These are phyloP conservation scores for Chrysopilus asiliformis DNA, from an alignment of 2,888 invertebrate genomes.

Conservation along the genomic window DNA sequence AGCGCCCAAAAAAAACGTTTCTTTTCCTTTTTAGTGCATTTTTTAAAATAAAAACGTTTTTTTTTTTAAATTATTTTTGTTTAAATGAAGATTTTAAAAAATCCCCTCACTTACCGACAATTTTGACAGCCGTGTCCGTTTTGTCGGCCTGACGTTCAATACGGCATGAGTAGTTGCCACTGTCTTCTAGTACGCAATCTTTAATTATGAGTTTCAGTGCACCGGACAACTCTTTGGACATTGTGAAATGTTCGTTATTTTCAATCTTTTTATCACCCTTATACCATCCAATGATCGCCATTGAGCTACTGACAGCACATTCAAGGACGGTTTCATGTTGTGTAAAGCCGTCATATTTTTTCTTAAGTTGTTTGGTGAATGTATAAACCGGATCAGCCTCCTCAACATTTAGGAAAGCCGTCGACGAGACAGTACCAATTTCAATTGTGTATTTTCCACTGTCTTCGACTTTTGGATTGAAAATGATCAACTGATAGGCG, in stretches of 20 bases:
- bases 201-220: slow-evolving; percentile 79
- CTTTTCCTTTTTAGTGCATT: no score
- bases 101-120: slow-evolving; percentile 47
- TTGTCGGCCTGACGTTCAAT: slow-evolving; percentile 81
- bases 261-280: slow-evolving; percentile 67
- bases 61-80: neutral
- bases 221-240: slow-evolving; percentile 87
- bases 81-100: neutral
- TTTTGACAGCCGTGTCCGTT: slow-evolving; percentile 66
- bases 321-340: slow-evolving; percentile 83
- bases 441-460: slow-evolving; percentile 94
- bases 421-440: slow-evolving; percentile 76
- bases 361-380: slow-evolving; percentile 82
- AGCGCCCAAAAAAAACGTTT: no score
- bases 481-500: slow-evolving; percentile 78
- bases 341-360: slow-evolving; percentile 78
- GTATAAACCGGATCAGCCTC: slow-evolving; percentile 90
- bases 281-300: slow-evolving; percentile 92
- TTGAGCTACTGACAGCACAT: slow-evolving; percentile 84
- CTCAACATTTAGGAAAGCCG: slow-evolving; percentile 90
- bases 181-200: slow-evolving; percentile 67
- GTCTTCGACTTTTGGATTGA: slow-evolving; percentile 88
- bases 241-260: slow-evolving; percentile 65
- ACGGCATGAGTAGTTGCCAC: slow-evolving; percentile 78
- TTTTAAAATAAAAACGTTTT: no score